Evolutionary conservation across 1,140 invertebrate species (phyloP).

Genomic region (Zophobas morio): DNA sequence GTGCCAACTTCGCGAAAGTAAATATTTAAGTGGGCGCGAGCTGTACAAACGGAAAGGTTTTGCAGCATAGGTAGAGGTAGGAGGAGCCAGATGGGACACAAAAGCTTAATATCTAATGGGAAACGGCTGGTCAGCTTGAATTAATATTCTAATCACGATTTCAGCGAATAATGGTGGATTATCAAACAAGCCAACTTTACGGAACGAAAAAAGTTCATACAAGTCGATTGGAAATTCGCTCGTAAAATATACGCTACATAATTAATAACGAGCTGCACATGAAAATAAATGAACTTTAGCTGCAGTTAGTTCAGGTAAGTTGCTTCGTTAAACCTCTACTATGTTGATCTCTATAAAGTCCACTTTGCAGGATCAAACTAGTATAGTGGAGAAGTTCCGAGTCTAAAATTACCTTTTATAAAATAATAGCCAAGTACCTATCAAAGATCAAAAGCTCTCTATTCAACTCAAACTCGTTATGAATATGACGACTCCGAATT

Average conservation of each 20-base stretch:
- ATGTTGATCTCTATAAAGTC: not conserved
- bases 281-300: no score
- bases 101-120: no score
- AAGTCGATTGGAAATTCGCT: no score
- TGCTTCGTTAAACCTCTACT: not conserved
- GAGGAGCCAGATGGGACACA: constrained; percentile 16
- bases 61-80: not conserved
- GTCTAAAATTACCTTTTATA: constrained; percentile 7
- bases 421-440: constrained; percentile 5
- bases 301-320: no score
- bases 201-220: not conserved
- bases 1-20: constrained; percentile 53
- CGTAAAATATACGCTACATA: no score
- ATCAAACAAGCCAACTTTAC: not conserved
- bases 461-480: not conserved
- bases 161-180: not conserved
- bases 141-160: constrained; percentile 46
- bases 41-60: constrained; percentile 39
- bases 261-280: not conserved
- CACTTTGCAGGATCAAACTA: not conserved
- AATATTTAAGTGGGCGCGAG: constrained; percentile 55
- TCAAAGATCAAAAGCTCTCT: constrained; percentile 10
- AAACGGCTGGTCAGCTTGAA: constrained; percentile 31
- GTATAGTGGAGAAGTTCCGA: not conserved
- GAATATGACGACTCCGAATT: constrained; percentile 7